Evolutionary conservation across 2,888 invertebrate genomes (phyloP).

Genomic region (Rotaria sp.): DNA sequence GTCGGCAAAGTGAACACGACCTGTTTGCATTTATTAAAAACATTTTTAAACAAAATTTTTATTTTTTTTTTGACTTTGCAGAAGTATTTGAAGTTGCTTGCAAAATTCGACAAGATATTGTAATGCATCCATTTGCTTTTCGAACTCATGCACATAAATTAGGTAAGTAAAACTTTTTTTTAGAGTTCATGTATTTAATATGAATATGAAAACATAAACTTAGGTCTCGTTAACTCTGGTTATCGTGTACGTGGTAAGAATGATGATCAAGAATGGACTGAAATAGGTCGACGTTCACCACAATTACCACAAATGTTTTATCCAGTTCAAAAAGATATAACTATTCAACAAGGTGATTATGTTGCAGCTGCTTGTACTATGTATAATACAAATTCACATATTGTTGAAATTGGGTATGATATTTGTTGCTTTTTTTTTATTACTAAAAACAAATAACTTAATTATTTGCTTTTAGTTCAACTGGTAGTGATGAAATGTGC

Average conservation of each 20-base stretch:
- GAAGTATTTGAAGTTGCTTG: conserved; percentile 39
- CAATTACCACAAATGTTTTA: conserved; percentile 55
- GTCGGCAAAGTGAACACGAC: no score
- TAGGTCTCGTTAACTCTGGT: conserved; percentile 48
- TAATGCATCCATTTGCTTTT: conserved; percentile 41
- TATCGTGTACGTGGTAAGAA: conserved; percentile 47
- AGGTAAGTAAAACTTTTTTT: neutral
- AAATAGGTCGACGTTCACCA: conserved; percentile 53
- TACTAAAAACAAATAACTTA: neutral
- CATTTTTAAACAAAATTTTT: neutral
- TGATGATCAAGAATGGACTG: conserved; percentile 49
- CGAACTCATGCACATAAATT: conserved; percentile 39
- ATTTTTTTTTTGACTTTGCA: neutral
- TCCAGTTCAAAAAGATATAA: conserved; percentile 47
- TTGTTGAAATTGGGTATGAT: conserved; percentile 38
- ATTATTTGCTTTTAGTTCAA: conserved; percentile 44
- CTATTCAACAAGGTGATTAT: conserved; percentile 48
- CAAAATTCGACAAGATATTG: conserved; percentile 34
- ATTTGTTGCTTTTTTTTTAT: neutral
- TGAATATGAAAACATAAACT: neutral
- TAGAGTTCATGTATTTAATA: neutral
- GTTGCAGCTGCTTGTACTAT: conserved; percentile 49
- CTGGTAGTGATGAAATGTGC: conserved; percentile 53
- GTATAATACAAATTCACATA: conserved; percentile 44
- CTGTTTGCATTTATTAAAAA: no score